Conservation (phyloP, 2,888 invertebrate species). For the Pristionchus fissidentatus region DNA sequence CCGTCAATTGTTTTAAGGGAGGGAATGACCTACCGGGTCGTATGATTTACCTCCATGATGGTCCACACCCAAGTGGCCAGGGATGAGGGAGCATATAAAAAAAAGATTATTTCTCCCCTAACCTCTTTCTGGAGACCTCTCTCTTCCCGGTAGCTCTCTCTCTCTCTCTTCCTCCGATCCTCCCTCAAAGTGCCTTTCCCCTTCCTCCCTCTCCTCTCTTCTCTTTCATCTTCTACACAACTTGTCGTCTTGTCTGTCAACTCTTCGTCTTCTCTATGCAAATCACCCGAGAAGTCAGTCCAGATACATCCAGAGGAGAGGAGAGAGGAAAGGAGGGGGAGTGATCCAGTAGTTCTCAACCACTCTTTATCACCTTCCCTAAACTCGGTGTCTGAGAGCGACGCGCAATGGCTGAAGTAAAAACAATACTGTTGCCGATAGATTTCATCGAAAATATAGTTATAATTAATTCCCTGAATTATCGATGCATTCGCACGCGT, state of each 20-base stretch:
- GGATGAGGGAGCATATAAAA: too few relatives aligned
- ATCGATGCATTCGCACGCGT: too few relatives aligned
- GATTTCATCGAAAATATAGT: background rate
- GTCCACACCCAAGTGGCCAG: too few relatives aligned
- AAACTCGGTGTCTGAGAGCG: too few relatives aligned
- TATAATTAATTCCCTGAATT: background rate
- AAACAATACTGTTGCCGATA: background rate
- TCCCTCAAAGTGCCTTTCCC: background rate
- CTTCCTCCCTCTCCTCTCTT: slow-evolving; percentile 2
- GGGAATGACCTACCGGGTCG: too few relatives aligned
- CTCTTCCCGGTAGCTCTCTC: too few relatives aligned
- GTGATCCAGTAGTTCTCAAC: background rate
- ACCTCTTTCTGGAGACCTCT: too few relatives aligned
- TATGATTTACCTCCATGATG: too few relatives aligned
- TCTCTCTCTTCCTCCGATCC: background rate
- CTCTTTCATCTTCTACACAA: slow-evolving; percentile 10
- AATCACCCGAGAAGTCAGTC: slow-evolving; percentile 5
- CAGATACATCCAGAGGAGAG: background rate
- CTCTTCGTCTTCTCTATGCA: slow-evolving; percentile 33
- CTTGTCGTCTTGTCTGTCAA: slow-evolving; percentile 37
- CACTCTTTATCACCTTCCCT: too few relatives aligned
- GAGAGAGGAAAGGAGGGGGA: background rate
- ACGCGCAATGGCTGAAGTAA: background rate
- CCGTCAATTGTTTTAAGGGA: too few relatives aligned
- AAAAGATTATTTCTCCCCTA: too few relatives aligned